Evolutionary conservation across 1,140 invertebrate species (phyloP).

Genomic region (Panulirus ornatus): DNA sequence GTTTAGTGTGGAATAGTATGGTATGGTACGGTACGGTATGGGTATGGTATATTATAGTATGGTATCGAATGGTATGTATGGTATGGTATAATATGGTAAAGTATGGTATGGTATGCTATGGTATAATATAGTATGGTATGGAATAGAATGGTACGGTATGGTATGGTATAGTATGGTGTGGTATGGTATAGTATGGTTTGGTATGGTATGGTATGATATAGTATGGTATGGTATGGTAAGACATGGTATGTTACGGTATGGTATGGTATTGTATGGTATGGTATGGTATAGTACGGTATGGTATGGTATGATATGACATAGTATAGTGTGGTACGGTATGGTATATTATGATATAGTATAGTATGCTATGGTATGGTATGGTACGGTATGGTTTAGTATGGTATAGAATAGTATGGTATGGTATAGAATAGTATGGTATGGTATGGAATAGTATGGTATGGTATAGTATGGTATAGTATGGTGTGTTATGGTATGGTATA

Average conservation of each 20-base stretch:
- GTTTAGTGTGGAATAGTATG: no score
- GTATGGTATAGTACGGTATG: not conserved
- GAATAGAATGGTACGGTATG: no score
- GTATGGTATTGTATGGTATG: not conserved
- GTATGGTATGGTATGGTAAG: no score
- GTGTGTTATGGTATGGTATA: not conserved
- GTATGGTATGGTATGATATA: no score
- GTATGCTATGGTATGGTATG: not conserved
- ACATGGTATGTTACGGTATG: not conserved
- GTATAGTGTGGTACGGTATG: not conserved
- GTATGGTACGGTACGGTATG: no score
- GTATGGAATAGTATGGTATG: not conserved
- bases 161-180: no score
- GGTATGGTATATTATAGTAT: no score
- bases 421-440: not conserved
- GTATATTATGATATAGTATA: not conserved
- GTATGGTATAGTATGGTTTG: no score
- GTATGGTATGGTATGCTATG: no score
- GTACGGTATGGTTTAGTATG: not conserved
- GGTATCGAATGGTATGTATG: no score
- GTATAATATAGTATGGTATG: no score
- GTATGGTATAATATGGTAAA: no score
- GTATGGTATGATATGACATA: not conserved
- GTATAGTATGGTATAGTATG: not conserved
- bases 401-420: not conserved